Evolutionary conservation across 2,888 invertebrate species (phyloP).

Genomic region (Acronicta leporina): DNA sequence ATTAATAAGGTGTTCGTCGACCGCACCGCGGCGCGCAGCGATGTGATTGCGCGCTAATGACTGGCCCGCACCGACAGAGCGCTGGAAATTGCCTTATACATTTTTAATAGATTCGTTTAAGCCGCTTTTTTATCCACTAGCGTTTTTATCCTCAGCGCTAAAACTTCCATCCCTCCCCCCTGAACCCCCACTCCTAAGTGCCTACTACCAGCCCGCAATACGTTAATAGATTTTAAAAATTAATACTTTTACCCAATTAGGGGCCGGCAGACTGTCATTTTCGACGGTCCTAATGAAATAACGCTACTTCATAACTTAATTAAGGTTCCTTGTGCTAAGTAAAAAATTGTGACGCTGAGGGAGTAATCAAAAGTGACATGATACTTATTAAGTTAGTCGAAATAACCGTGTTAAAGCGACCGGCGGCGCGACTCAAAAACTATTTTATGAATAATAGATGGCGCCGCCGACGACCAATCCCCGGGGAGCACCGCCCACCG

Average conservation of each 20-base stretch:
- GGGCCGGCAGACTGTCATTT: slow-evolving; percentile 73
- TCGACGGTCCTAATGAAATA: slow-evolving; percentile 75
- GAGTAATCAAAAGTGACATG: slow-evolving; percentile 88
- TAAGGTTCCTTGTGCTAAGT: slow-evolving; percentile 71
- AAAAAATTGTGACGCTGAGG: slow-evolving; percentile 74
- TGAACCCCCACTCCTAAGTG: slow-evolving; percentile 30
- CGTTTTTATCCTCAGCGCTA: slow-evolving; percentile 68
- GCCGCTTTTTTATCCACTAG: slow-evolving; percentile 82
- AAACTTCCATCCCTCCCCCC: slow-evolving; percentile 63
- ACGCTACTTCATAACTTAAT: slow-evolving; percentile 69
- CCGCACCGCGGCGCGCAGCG: slow-evolving; percentile 50
- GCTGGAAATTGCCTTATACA: slow-evolving; percentile 82
- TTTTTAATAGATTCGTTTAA: slow-evolving; percentile 86
- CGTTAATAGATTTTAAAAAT: slow-evolving; percentile 86
- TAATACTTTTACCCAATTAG: slow-evolving; percentile 82
- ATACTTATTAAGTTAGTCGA: slow-evolving; percentile 85
- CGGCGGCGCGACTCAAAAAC: slow-evolving; percentile 88
- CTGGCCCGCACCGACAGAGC: slow-evolving; percentile 63
- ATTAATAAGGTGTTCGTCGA: slow-evolving; percentile 42
- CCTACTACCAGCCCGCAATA: slow-evolving; percentile 65
- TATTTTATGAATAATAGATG: slow-evolving; percentile 90
- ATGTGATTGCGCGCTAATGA: slow-evolving; percentile 75
- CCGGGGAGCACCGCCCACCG: slow-evolving; percentile 83
- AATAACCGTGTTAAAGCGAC: slow-evolving; percentile 84
- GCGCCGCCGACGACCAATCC: slow-evolving; percentile 86